Evolutionary conservation across 2,797 vertebrate genomes (phyloP), one percentile per base, ranked within the genome.

Genomic region (Fundulus diaphanus): DNA sequence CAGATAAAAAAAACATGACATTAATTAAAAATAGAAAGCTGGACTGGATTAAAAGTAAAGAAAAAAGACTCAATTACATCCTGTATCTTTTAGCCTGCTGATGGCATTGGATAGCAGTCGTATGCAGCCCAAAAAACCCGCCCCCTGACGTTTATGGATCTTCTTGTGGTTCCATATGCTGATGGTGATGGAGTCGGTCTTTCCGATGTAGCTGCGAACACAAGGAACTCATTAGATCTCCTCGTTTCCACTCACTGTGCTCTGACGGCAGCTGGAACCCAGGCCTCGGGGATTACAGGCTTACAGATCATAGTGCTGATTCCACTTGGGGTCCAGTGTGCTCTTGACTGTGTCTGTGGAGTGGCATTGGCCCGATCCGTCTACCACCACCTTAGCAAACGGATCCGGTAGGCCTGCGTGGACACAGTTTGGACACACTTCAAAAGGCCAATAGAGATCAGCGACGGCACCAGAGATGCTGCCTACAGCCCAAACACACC

Each of bases 141-240:
- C 98, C 77, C 98, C 97, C 93, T 99, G 98, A 80, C 98, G 97
- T 94, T 99, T 99, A 92, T 99, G 97, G 89, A 99, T 98, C 95
- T 99, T 99, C 94, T 98, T 99, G 91, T 99, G 98, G 95, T 99
- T 99, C 98, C 98, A 99, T 89, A 99, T 96, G 15, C 98, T 99
- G 95, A 99, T 98, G 85, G 98, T 99, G 93, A 99, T 98, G 65
- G 98, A 99, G 94, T 99, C 98, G 0, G 96, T 97, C 92, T 99
- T 99, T 73, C 98, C 98, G 81, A 99, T 97, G 44, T 99, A 99
- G 84, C 97, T 98, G 88, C 20, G 85, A 72, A 1, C n/a, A 4
- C 12, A 3, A 40, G 35, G 12, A 40, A 65, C 35, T 40, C 11
- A 24, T 40, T 12, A 37, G 56, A 12, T 40, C 7, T 65, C 61